A percentile compares a stretch with the other conserved stretches of the same genome.
These are phyloP conservation scores for Phoebastria nigripes DNA, from an alignment of 2,797 vertebrate genomes.

Conservation along the genomic window DNA sequence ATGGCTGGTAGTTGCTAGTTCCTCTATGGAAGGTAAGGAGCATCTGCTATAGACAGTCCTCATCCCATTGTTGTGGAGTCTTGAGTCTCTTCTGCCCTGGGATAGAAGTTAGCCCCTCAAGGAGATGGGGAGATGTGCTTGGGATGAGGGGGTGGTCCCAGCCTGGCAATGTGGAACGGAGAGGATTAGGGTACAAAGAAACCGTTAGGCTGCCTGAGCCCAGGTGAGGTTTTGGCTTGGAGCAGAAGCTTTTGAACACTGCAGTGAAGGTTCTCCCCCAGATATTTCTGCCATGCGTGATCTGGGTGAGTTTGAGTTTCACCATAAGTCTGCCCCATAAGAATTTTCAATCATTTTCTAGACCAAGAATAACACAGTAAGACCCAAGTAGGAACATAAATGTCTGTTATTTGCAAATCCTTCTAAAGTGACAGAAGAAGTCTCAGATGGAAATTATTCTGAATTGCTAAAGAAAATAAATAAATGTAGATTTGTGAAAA, in stretches of 20 bases:
- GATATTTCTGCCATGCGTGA: not conserved
- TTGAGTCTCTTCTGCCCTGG: not conserved
- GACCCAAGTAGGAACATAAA: not conserved
- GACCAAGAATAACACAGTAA: not conserved
- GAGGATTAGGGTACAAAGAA: not conserved
- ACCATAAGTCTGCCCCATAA: not conserved
- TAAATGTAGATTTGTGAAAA: not conserved
- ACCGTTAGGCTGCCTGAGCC: not conserved
- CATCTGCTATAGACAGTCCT: not conserved
- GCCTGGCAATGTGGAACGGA: not conserved
- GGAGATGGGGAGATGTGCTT: not conserved
- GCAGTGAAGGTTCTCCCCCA: not conserved
- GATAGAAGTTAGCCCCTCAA: not conserved
- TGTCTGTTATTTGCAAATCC: not conserved
- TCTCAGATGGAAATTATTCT: not conserved
- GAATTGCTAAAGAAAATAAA: not conserved
- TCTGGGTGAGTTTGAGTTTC: not conserved
- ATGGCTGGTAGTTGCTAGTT: not conserved
- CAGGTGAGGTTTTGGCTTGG: not conserved
- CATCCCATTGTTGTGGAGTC: not conserved
- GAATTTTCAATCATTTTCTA: not conserved
- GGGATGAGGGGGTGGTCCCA: rapidly evolving
- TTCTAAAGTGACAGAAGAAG: not conserved
- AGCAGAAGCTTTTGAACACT: not conserved
- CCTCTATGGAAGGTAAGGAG: not conserved